phyloP scores from a whole-genome alignment of 2,888 invertebrate genomes.

The Blera fallax region DNA sequence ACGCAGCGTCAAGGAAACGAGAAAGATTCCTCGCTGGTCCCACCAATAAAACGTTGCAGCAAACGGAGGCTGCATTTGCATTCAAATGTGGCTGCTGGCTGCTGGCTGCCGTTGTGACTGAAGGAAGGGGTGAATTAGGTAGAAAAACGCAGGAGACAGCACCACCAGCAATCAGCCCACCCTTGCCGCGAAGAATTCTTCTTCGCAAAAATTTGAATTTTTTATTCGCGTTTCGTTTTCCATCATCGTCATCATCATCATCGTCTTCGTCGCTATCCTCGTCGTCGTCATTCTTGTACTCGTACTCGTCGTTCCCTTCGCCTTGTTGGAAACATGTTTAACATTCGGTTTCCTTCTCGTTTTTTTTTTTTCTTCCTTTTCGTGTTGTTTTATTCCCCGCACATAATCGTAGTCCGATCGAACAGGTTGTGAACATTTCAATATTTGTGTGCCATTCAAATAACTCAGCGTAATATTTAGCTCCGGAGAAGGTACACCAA shows the following conservation, averaged over 20 bases:
- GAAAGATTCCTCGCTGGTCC: slow-evolving; percentile 32
- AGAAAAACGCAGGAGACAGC: slow-evolving; percentile 42
- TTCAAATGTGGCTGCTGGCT: slow-evolving; percentile 45
- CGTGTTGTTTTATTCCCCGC: not conserved
- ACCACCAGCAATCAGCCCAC: slow-evolving; percentile 57
- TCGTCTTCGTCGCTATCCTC: not conserved
- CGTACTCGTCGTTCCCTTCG: not conserved
- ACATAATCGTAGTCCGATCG: slow-evolving; percentile 43
- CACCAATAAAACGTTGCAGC: slow-evolving; percentile 34
- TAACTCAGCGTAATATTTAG: slow-evolving; percentile 4
- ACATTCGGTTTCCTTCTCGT: slow-evolving; percentile 48
- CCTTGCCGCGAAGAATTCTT: slow-evolving; percentile 49
- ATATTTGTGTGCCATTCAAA: slow-evolving; percentile 55
- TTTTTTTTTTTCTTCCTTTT: not conserved
- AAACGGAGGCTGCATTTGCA: slow-evolving; percentile 59
- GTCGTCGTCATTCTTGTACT: not conserved
- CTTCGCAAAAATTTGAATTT: slow-evolving; percentile 24
- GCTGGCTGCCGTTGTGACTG: slow-evolving; percentile 25
- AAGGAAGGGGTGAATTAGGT: slow-evolving; percentile 24
- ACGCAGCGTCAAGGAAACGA: not conserved
- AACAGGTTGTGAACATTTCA: slow-evolving; percentile 69
- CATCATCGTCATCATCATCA: slow-evolving; percentile 13
- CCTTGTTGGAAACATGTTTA: slow-evolving; percentile 57
- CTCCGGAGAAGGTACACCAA: not conserved
- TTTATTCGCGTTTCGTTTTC: slow-evolving; percentile 2